Evolutionary conservation across 2,888 invertebrate species (phyloP).

Genomic region (Lasioglossum morio): DNA sequence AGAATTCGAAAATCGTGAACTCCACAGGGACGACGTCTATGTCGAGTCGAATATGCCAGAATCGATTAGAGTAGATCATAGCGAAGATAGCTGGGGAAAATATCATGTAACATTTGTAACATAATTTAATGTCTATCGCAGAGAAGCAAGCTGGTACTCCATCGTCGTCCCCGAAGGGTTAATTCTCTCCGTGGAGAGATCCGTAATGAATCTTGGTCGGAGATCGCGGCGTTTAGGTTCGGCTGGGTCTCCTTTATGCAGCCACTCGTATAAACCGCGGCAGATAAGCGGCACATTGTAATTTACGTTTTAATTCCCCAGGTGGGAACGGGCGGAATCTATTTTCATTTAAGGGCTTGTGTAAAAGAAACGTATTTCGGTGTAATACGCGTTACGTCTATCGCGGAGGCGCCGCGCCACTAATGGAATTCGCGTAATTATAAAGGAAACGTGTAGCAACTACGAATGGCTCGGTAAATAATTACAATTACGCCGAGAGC

Average conservation of each 20-base stretch:
- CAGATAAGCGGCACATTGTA: not conserved
- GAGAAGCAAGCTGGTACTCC: not conserved
- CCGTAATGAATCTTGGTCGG: not conserved
- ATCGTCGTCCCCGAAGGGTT: not conserved
- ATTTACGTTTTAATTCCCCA: slow-evolving; percentile 25
- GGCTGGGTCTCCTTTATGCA: not conserved
- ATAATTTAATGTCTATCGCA: not conserved
- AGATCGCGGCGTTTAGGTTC: not conserved
- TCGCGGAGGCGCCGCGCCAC: slow-evolving; percentile 24
- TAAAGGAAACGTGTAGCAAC: slow-evolving; percentile 42
- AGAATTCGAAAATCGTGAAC: not conserved
- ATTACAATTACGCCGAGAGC: slow-evolving; percentile 30
- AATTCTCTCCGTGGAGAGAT: not conserved
- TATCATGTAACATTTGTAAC: not conserved
- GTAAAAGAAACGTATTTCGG: slow-evolving; percentile 46
- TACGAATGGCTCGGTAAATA: slow-evolving; percentile 44
- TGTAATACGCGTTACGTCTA: slow-evolving; percentile 38
- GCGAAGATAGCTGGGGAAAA: too few relatives aligned
- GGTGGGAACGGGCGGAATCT: slow-evolving; percentile 1
- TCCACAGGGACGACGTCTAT: not conserved
- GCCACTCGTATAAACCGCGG: not conserved
- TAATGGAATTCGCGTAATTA: slow-evolving; percentile 57
- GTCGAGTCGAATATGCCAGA: not conserved
- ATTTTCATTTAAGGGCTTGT: slow-evolving; percentile 24
- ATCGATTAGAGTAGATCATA: not conserved